Conservation (phyloP, 2,113 vertebrate genomes). For the Phalacrocorax brasilianus region DNA sequence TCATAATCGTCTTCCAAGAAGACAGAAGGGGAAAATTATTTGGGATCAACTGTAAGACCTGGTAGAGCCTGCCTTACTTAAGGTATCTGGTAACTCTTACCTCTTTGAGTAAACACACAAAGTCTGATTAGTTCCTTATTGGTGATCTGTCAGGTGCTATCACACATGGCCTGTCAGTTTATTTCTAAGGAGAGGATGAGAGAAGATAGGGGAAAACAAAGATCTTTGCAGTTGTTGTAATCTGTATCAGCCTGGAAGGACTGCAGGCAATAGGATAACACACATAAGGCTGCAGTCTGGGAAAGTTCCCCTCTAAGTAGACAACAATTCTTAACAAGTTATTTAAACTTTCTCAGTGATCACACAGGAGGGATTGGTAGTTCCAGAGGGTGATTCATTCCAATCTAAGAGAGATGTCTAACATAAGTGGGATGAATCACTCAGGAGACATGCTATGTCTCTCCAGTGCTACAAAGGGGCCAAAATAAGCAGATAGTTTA, state of each 20-base stretch:
- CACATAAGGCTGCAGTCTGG: background rate
- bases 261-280: background rate
- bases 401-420: background rate
- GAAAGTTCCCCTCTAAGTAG: background rate
- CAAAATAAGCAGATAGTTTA: background rate
- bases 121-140: background rate
- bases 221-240: background rate
- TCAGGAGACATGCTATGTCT: background rate
- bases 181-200: background rate
- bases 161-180: background rate
- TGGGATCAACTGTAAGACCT: background rate
- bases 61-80: background rate
- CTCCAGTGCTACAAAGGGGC: background rate
- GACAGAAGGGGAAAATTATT: background rate
- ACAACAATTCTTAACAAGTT: background rate
- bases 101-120: background rate
- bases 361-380: background rate
- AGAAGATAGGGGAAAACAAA: background rate
- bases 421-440: background rate
- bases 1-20: background rate
- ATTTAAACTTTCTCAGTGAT: background rate
- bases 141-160: background rate
- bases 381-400: constrained; percentile 12
- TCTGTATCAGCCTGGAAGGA: background rate
- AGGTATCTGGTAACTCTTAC: background rate